Percentiles rank a stretch among this genome's conserved stretches.
These are phyloP conservation scores for Deroptyus accipitrinus DNA, from an alignment of 2,113 vertebrate species.

Conservation along the genomic window DNA sequence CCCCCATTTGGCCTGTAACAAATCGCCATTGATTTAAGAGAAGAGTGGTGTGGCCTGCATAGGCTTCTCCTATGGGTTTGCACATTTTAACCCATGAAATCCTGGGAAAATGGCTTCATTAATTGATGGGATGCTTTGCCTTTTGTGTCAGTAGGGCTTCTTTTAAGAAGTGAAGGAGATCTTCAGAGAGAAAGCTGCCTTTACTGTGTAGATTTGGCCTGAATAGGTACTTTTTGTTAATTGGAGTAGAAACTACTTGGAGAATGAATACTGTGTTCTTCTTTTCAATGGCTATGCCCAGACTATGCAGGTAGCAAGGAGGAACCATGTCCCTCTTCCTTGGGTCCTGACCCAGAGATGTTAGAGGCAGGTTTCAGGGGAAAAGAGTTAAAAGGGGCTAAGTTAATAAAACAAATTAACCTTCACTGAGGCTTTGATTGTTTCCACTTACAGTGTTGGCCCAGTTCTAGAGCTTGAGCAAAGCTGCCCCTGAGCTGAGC, in stretches of 20 bases:
- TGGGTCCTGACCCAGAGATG: not conserved
- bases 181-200: not conserved
- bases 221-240: not conserved
- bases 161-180: not conserved
- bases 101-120: not conserved
- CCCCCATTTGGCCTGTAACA: not conserved
- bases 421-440: not conserved
- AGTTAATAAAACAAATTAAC: not conserved
- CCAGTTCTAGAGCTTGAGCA: not conserved
- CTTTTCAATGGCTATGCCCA: not conserved
- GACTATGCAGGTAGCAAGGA: not conserved
- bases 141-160: not conserved
- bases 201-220: not conserved
- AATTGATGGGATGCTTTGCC: no score
- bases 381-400: not conserved
- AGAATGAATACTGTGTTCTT: not conserved
- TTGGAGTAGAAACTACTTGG: not conserved
- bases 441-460: not conserved
- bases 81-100: not conserved
- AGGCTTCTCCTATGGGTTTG: not conserved
- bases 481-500: not conserved
- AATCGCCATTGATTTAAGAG: not conserved
- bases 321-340: accelerated
- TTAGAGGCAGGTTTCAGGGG: not conserved
- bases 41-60: not conserved